These are phyloP conservation scores for Lamellibrachia luymesi DNA, from an alignment of 1,140 invertebrate species.

Conservation along the genomic window DNA sequence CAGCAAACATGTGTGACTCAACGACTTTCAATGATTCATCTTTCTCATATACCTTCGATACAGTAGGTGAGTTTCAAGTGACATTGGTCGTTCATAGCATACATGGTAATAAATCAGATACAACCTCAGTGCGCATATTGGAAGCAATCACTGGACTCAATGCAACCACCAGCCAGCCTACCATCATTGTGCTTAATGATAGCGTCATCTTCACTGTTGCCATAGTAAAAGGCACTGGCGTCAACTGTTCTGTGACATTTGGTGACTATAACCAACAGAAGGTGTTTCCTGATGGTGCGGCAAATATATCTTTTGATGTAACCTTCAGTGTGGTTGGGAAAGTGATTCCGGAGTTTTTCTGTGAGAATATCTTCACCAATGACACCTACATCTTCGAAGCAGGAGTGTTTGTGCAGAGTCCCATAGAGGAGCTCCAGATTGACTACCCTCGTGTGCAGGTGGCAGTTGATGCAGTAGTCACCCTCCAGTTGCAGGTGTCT, in stretches of 20 bases:
- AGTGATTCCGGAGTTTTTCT: neutral
- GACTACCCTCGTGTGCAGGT: neutral
- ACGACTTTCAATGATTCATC: neutral
- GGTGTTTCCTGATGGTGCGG: neutral
- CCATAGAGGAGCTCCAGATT: neutral
- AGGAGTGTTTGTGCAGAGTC: neutral
- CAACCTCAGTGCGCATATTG: neutral
- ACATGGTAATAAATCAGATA: neutral
- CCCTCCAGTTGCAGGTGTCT: neutral
- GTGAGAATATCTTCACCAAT: neutral
- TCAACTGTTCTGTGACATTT: neutral
- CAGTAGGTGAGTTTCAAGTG: neutral
- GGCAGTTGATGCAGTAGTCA: neutral
- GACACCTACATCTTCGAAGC: neutral
- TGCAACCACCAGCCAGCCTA: neutral
- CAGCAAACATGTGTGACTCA: neutral
- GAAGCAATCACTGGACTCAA: neutral
- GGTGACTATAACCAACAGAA: neutral
- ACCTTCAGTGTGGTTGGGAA: neutral
- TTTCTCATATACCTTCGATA: neutral
- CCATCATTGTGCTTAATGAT: neutral
- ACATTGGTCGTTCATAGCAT: neutral
- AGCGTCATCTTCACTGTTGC: neutral
- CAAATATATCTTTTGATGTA: neutral
- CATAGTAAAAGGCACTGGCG: neutral